These are phyloP conservation scores for Laupala kohalensis DNA, from an alignment of 1,140 invertebrate species.

Conservation along the genomic window DNA sequence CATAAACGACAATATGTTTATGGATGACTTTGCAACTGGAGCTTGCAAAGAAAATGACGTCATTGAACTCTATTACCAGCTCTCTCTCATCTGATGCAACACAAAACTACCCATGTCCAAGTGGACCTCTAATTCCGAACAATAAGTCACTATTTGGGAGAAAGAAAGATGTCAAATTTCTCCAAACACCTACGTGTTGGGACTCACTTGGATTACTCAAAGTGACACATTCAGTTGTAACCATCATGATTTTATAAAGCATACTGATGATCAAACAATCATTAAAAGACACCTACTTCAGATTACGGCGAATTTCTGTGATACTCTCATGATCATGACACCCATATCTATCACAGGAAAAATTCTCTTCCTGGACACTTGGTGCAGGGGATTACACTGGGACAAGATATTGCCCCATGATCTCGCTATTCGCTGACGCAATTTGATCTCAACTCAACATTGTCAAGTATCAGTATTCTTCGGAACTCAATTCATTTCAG, in stretches of 20 bases:
- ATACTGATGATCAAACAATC: not conserved
- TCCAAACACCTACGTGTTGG: not conserved
- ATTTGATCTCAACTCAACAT: not conserved
- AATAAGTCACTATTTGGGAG: not conserved
- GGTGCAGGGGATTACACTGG: constrained; percentile 2
- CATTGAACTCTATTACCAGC: not conserved
- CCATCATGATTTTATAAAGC: not conserved
- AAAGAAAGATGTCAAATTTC: not conserved
- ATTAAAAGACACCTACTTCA: not conserved
- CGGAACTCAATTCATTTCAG: not conserved
- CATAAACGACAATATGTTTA: not conserved
- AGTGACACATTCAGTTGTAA: not conserved
- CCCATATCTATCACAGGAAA: constrained; percentile 1
- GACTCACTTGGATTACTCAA: not conserved
- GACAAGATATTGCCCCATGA: not conserved
- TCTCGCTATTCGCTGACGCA: not conserved
- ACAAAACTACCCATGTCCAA: not conserved
- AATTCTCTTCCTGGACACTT: constrained; percentile 1
- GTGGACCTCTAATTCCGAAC: not conserved
- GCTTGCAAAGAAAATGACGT: not conserved
- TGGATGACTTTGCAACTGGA: constrained; percentile 1
- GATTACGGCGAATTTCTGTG: not conserved
- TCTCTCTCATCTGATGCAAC: not conserved
- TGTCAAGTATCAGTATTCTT: not conserved
- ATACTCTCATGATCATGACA: not conserved